Evolutionary conservation across 1,140 invertebrate species (phyloP).

Genomic region (Bombus consobrinus): DNA sequence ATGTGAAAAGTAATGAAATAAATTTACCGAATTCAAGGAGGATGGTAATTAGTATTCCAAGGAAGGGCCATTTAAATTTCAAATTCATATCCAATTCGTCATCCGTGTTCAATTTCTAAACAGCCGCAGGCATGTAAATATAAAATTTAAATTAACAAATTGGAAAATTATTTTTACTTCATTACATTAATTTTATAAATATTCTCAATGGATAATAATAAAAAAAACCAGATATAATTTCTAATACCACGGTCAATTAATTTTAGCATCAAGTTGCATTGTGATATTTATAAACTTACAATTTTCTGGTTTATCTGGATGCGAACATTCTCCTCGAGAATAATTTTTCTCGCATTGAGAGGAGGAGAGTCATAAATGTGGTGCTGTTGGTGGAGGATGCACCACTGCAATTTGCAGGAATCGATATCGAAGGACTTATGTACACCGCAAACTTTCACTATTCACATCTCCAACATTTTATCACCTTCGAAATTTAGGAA

Average conservation of each 20-base stretch:
- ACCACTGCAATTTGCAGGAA: slow-evolving; percentile 51
- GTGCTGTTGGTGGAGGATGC: slow-evolving; percentile 24
- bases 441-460: slow-evolving; percentile 18
- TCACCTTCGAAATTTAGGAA: neutral
- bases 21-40: slow-evolving; percentile 78
- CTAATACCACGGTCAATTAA: neutral
- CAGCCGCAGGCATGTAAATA: neutral
- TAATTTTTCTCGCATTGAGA: slow-evolving; percentile 3
- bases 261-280: neutral
- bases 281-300: neutral
- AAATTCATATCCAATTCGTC: slow-evolving; percentile 81
- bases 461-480: neutral
- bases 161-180: neutral
- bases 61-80: slow-evolving; percentile 77
- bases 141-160: neutral
- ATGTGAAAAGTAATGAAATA: neutral
- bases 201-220: neutral
- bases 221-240: neutral
- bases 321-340: slow-evolving; percentile 8
- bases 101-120: slow-evolving; percentile 69
- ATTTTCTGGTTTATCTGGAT: slow-evolving; percentile 5
- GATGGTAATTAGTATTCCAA: slow-evolving; percentile 79
- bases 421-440: slow-evolving; percentile 57
- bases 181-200: neutral
- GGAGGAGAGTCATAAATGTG: slow-evolving; percentile 40